A percentile compares a stretch with the other conserved stretches of the same genome.
Conservation (phyloP, 2,888 invertebrate genomes). For the Dryobotodes eremita region DNA sequence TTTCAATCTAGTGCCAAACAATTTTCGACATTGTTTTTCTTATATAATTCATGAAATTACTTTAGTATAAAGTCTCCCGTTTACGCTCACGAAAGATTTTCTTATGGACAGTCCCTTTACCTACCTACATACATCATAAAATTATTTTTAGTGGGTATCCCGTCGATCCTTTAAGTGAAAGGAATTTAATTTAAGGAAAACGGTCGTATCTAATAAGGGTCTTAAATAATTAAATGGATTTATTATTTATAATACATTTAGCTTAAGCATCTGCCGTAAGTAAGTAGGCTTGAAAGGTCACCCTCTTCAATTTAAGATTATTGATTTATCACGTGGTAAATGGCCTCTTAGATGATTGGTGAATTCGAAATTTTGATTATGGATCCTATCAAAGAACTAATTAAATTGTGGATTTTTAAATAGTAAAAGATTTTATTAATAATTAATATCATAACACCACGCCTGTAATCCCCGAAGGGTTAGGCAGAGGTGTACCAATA, state of each 20-base stretch:
- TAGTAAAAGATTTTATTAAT: background rate
- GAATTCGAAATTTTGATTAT: background rate
- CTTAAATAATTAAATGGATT: slow-evolving; percentile 8
- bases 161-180: background rate
- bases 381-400: background rate
- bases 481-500: too few species aligned
- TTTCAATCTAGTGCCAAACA: background rate
- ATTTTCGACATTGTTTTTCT: too few species aligned
- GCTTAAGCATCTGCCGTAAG: background rate
- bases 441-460: background rate
- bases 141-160: slow-evolving; percentile 17
- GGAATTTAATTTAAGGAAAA: slow-evolving; percentile 23
- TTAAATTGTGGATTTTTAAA: background rate
- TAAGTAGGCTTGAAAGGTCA: background rate
- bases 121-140: background rate
- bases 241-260: slow-evolving; percentile 12
- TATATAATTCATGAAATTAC: background rate
- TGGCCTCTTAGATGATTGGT: background rate
- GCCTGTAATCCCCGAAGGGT: too few species aligned
- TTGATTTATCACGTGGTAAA: background rate
- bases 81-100: slow-evolving; percentile 6
- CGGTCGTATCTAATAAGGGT: background rate
- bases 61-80: background rate
- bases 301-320: slow-evolving; percentile 3
- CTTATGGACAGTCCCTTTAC: background rate